Evolutionary conservation across 2,113 vertebrate genomes (phyloP).

Genomic region (Variabilichromis moorii): DNA sequence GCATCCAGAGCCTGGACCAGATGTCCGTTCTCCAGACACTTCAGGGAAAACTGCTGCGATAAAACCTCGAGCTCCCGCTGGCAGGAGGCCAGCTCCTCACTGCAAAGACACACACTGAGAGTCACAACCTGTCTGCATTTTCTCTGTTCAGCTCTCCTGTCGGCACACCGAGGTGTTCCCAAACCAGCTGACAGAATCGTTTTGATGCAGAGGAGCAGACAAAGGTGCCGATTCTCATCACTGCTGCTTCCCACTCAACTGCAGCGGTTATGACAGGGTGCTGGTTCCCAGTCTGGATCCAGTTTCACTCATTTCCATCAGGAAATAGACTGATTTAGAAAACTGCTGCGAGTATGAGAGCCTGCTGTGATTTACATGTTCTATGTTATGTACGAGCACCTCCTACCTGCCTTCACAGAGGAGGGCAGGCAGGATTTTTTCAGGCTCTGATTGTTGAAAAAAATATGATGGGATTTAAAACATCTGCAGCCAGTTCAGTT

Average conservation of each 20-base stretch:
- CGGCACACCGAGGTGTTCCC: fast-evolving
- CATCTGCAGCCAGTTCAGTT: background rate
- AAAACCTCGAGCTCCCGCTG: constrained; percentile 64
- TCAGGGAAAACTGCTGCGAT: constrained; percentile 67
- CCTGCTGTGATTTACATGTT: background rate
- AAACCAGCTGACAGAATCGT: background rate
- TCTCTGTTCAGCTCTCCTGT: fast-evolving
- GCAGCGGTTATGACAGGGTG: fast-evolving
- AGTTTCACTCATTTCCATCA: background rate
- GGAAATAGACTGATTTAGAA: background rate
- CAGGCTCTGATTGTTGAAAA: fast-evolving
- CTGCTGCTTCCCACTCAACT: background rate
- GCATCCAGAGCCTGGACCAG: constrained; percentile 65
- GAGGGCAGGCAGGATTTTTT: fast-evolving
- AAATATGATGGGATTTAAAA: background rate
- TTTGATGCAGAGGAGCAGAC: background rate
- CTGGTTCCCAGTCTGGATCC: background rate
- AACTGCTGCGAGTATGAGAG: fast-evolving
- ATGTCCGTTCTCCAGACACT: constrained; percentile 66
- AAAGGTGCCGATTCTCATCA: background rate
- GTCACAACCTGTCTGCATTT: fast-evolving
- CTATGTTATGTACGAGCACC: background rate
- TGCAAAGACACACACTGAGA: background rate
- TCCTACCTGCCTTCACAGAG: background rate
- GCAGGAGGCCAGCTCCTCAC: constrained; percentile 67